Evolutionary conservation across 2,797 vertebrate species (phyloP), one percentile per base, ranked within the genome.

Genomic region (Sebastes umbrosus): DNA sequence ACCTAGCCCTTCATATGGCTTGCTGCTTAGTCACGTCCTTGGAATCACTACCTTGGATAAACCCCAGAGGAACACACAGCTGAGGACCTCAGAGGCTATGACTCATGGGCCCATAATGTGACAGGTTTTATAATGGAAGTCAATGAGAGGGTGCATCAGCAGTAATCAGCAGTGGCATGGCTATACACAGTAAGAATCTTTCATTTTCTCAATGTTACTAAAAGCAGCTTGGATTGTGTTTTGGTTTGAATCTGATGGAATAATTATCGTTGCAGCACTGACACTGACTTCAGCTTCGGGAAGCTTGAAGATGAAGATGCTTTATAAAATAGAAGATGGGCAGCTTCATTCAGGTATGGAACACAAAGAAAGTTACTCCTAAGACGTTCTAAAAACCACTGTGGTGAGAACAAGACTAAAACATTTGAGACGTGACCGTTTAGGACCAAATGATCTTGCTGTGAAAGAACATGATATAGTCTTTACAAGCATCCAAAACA

Each of bases 31-130:
- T 96, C 94, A 87, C 80, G 85, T 90, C 92, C 89, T 86, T 92
- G 36, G 88, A 95, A 95, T 95, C 93, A 95, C 94, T 93, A 94
- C 92, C 82, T 93, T 91, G 91, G 86, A 91, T 94, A 94, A 95
- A 95, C 90, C 94, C 90, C 83, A 92, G 77, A 80, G 80, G 83
- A 91, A 86, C 88, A 88, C 76, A 77, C 85, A 82, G 87, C 82
- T 84, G 83, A 90, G 79, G 67, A 83, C 73, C 84, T 90, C 87
- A 91, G 85, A 88, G 85, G 50, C 59, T 74, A 66, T 94, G 94
- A 94, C 79, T 94, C 94, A 94, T 39, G 79, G 74, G 77, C 80
- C 80, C 89, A 90, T 88, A 88, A 85, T 89, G 88, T 89, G 88
- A 91, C 90, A 92, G 86, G 29, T 91, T 88, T 90, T 91, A 90